Evolutionary conservation across 1,140 invertebrate genomes (phyloP).

Genomic region (Tenebrio molitor): DNA sequence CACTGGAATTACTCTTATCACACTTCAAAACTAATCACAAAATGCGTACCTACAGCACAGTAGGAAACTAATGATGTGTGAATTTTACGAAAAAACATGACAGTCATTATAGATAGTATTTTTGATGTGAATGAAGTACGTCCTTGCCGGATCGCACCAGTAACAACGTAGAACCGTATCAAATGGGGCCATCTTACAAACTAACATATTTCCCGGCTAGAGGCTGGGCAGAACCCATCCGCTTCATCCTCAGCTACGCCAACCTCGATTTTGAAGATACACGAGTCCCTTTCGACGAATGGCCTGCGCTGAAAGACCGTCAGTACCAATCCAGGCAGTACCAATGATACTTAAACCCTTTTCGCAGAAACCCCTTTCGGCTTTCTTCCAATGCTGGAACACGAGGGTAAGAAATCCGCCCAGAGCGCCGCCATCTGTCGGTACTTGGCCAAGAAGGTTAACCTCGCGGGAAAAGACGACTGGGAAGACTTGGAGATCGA

Average conservation of each 20-base stretch:
- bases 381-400: background rate
- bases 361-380: background rate
- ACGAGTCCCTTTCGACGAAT: conserved; percentile 69
- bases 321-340: too few species aligned
- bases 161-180: too few species aligned
- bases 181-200: conserved; percentile 69
- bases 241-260: conserved; percentile 77
- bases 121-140: too few species aligned
- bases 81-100: too few species aligned
- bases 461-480: conserved; percentile 74
- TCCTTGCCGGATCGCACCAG: too few species aligned
- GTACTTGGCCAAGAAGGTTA: conserved; percentile 72
- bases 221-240: conserved; percentile 77
- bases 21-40: too few species aligned
- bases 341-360: too few species aligned
- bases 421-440: conserved; percentile 72
- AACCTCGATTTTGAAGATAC: conserved; percentile 64
- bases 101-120: too few species aligned
- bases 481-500: conserved; percentile 77
- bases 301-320: conserved; percentile 68
- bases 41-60: too few species aligned
- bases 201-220: conserved; percentile 75
- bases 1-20: too few species aligned
- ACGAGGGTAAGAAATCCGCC: conserved; percentile 75
- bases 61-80: too few species aligned